A percentile compares a stretch with the other conserved stretches of the same genome.
phyloP scores from a whole-genome alignment of 2,113 vertebrate species.

The Nothobranchius furzeri region DNA sequence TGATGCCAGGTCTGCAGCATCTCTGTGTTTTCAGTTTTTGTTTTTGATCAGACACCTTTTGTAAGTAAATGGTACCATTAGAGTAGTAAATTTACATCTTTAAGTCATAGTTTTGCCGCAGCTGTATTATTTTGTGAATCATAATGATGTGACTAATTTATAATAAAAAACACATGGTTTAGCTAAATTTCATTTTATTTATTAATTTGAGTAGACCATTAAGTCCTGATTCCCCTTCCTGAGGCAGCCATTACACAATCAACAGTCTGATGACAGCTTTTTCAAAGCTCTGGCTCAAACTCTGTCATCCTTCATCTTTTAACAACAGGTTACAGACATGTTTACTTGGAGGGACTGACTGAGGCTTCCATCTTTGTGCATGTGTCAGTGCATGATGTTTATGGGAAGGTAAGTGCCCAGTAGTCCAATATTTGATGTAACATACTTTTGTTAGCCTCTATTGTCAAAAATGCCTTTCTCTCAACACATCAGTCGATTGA shows the following conservation, averaged over 20 bases:
- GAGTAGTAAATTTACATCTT: neutral
- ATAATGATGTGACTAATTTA: constrained; percentile 31
- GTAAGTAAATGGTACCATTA: neutral
- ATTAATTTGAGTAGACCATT: constrained; percentile 28
- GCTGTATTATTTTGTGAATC: constrained; percentile 26
- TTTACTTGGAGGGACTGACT: constrained; percentile 94
- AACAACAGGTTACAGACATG: constrained; percentile 91
- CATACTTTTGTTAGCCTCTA: neutral
- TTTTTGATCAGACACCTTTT: neutral
- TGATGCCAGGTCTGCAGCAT: constrained; percentile 88
- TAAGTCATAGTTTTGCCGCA: neutral
- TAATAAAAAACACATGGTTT: constrained; percentile 17
- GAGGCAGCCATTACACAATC: constrained; percentile 20
- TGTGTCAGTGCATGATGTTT: constrained; percentile 94
- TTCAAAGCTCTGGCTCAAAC: constrained; percentile 9
- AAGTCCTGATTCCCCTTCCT: constrained; percentile 32
- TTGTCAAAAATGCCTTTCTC: constrained; percentile 17
- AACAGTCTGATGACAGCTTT: constrained; percentile 15
- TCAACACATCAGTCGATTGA: constrained; percentile 37
- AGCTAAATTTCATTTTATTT: constrained; percentile 19
- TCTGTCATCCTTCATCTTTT: constrained; percentile 13
- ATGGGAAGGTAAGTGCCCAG: constrained; percentile 87
- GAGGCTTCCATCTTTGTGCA: constrained; percentile 98
- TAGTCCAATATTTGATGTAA: neutral
- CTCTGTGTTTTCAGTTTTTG: constrained; percentile 5